Evolutionary conservation across 2,113 vertebrate species (phyloP), one percentile per base, ranked within the genome.

Genomic region (Anser cygnoides): DNA sequence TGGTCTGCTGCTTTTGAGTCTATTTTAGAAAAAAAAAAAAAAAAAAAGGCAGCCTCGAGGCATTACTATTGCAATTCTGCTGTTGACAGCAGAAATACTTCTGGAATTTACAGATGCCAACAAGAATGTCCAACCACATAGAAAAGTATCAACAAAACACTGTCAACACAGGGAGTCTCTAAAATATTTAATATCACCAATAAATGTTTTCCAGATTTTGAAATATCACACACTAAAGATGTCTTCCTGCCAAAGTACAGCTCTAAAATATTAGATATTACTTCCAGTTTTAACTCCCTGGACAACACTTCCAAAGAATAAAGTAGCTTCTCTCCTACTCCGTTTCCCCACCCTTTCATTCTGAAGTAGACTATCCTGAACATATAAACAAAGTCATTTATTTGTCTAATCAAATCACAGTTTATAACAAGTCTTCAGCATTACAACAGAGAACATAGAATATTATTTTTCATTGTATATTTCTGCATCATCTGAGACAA

Each of bases 221-320:
- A 95, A 96, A 95, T 95, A 91, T 66, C 71, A 80, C 74, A 90
- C 43, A 94, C 67, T 88, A 74, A 94, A 92, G 83, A 82, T 50
- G 55, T 77, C 82, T 95, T 90, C 39, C 67, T 94, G 78, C 41
- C 71, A 70, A 94, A 95, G 63, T 46, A 70, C 23, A 73, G 17
- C 41, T 90, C 31, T 95, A 83, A 95, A 94, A 83, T 87, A 79
- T 76, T 68, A 61, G 31, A 72, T 59, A 84, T 89, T 84, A 73
- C 44, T 91, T 93, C 70, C 62, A 76, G 41, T 61, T 95, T 95
- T 89, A 76, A 85, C 26, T 94, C 62, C 81, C 74, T 44, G 70
- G 71, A 82, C 71, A 94, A 57, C 18, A 80, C 4, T 91, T 94
- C 16, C n/a, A 52, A 52, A n/a, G 31, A 89, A 91, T 84, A 79